Conservation (phyloP, 2,888 invertebrate species). For the Prenolepis imparis region DNA sequence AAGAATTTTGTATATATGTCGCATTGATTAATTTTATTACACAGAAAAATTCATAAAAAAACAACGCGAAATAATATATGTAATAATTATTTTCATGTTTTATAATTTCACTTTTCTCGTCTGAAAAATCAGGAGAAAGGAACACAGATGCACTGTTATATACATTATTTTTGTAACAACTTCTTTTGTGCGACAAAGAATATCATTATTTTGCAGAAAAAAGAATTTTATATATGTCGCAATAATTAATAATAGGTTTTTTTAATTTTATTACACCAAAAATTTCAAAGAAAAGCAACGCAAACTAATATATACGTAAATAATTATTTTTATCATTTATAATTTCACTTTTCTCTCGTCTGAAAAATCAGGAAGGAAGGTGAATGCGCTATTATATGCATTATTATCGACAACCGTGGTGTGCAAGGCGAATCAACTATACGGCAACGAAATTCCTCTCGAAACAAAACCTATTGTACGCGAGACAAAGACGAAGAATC, state of each 20-base stretch:
- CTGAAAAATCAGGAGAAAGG: background rate
- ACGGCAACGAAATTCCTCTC: conserved; percentile 32
- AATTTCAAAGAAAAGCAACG: conserved; percentile 2
- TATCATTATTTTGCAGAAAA: background rate
- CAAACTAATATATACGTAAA: background rate
- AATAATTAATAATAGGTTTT: background rate
- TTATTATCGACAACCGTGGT: background rate
- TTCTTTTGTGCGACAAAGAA: too few species aligned
- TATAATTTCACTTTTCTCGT: background rate
- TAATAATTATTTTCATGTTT: background rate
- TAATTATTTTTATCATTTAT: background rate
- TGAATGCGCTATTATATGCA: background rate
- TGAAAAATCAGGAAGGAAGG: background rate
- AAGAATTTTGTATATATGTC: background rate
- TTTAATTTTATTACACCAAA: background rate
- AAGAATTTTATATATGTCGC: background rate
- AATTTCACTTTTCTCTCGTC: background rate
- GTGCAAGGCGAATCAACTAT: conserved; percentile 30
- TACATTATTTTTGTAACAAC: background rate
- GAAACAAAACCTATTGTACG: conserved; percentile 48
- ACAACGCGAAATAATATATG: background rate
- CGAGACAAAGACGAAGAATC: conserved; percentile 52
- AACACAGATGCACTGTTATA: background rate
- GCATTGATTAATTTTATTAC: background rate
- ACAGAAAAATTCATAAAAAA: background rate